These are phyloP conservation scores for Noctua comes DNA, from an alignment of 2,888 invertebrate genomes.

Conservation along the genomic window DNA sequence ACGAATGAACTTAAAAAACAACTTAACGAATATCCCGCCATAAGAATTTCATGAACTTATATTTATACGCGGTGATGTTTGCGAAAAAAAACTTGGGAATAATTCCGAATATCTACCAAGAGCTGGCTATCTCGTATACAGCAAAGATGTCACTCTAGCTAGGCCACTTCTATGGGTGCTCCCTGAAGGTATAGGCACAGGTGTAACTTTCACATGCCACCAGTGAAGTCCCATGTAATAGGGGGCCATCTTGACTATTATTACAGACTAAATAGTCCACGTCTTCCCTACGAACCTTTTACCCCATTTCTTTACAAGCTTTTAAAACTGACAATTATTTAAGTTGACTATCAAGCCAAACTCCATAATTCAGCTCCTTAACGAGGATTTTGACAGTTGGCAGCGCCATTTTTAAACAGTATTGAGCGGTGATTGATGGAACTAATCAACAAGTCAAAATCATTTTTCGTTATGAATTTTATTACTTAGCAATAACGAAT, in stretches of 20 bases:
- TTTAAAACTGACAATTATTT: not conserved
- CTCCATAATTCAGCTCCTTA: not conserved
- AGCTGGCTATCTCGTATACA: not conserved
- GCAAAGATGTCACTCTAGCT: not conserved
- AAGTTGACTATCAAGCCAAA: not conserved
- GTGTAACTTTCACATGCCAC: not conserved
- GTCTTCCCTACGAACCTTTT: not conserved
- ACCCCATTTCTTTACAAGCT: not conserved
- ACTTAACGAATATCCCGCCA: constrained; percentile 84
- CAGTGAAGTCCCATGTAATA: not conserved
- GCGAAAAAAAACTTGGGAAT: not conserved
- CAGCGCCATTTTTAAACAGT: constrained; percentile 13
- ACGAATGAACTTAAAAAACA: constrained; percentile 85
- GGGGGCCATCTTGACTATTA: no score
- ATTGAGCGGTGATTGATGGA: not conserved
- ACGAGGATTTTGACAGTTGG: not conserved
- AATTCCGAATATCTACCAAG: constrained; percentile 1
- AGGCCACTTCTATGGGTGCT: not conserved
- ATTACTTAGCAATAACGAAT: not conserved
- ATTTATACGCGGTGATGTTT: constrained; percentile 61
- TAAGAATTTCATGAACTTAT: constrained; percentile 70
- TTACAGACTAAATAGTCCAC: not conserved
- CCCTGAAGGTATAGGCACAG: not conserved
- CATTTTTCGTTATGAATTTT: not conserved
- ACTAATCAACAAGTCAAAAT: not conserved